Evolutionary conservation across 2,113 vertebrate species (phyloP).

Genomic region (Hepsetus odoe): DNA sequence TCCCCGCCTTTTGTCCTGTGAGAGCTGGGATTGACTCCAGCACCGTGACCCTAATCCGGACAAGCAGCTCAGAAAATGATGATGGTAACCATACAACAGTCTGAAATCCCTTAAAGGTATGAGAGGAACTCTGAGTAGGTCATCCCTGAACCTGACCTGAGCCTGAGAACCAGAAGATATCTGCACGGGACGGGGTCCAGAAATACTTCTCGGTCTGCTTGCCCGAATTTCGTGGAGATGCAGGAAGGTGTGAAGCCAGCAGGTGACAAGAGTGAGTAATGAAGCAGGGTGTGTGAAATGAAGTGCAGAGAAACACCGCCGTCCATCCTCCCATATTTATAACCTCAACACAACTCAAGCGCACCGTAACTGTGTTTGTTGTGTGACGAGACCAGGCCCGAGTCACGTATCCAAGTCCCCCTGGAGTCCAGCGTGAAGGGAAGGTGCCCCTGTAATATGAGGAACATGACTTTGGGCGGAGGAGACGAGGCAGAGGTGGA

Average conservation of each 20-base stretch:
- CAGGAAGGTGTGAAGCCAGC: conserved; percentile 42
- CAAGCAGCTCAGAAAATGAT: too few relatives aligned
- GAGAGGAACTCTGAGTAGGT: too few relatives aligned
- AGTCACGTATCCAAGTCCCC: conserved; percentile 3
- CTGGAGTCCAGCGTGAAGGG: neutral
- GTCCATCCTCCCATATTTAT: conserved; percentile 54
- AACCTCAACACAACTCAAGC: conserved; percentile 31
- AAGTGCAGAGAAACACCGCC: conserved; percentile 51
- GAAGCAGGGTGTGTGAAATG: conserved; percentile 54
- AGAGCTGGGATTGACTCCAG: too few relatives aligned
- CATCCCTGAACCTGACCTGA: too few relatives aligned
- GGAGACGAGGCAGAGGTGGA: neutral
- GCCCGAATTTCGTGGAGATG: conserved; percentile 1
- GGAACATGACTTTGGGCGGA: conserved; percentile 1
- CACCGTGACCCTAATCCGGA: too few relatives aligned
- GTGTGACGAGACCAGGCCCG: neutral
- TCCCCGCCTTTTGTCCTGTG: too few relatives aligned
- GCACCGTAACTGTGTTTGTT: conserved; percentile 13
- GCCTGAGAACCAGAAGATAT: too few relatives aligned
- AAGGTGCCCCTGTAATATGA: conserved; percentile 10
- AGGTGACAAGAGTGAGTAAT: conserved; percentile 64
- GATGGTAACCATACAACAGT: too few relatives aligned
- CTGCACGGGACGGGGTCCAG: neutral
- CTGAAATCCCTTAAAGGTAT: too few relatives aligned
- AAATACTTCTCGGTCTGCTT: neutral